These are phyloP conservation scores for Eupleurogrammus muticus DNA, from an alignment of 2,797 vertebrate genomes.

Conservation along the genomic window DNA sequence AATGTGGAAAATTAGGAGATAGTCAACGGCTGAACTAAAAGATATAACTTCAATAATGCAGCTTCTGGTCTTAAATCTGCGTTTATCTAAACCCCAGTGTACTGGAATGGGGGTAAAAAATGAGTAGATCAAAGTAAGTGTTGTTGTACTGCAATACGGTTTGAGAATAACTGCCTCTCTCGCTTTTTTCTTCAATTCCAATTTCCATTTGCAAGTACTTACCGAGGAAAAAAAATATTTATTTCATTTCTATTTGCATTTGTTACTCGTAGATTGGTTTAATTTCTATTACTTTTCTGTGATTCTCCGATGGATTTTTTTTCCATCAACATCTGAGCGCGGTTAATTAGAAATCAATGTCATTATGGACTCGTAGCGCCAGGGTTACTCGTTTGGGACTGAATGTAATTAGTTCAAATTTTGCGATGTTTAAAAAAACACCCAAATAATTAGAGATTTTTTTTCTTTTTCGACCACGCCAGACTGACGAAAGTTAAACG, in stretches of 20 bases:
- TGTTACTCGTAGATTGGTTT: background rate
- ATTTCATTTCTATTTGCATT: background rate
- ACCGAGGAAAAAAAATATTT: background rate
- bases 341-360: slow-evolving; percentile 44
- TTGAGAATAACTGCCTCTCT: too few relatives aligned
- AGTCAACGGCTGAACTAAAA: background rate
- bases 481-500: slow-evolving; percentile 10
- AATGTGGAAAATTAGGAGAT: background rate
- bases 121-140: background rate
- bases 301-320: background rate
- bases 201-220: background rate
- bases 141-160: background rate
- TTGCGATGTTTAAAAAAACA: background rate
- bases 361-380: slow-evolving; percentile 2
- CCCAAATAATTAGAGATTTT: slow-evolving; percentile 4
- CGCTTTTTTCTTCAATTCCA: too few relatives aligned
- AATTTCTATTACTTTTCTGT: background rate
- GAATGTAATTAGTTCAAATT: slow-evolving; percentile 21
- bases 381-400: slow-evolving; percentile 17
- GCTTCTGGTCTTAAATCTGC: background rate
- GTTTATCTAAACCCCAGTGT: background rate
- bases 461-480: background rate
- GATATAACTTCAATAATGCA: background rate
- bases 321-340: slow-evolving; percentile 1
- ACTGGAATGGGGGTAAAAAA: background rate